Evolutionary conservation across 1,140 invertebrate genomes (phyloP).

Genomic region (Nasonia vitripennis): DNA sequence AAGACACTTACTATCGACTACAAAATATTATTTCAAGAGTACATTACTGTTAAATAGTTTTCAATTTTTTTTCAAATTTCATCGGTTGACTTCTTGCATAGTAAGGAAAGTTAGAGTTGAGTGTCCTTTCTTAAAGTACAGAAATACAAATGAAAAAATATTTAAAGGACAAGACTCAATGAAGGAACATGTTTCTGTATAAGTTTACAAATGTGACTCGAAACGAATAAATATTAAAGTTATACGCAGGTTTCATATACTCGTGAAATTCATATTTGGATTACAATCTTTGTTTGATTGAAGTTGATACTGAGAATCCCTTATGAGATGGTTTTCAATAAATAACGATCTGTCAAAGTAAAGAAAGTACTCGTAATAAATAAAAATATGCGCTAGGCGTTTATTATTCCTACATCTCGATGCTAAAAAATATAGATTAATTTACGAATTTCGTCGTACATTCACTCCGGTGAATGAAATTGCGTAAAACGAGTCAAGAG

Average conservation of each 20-base stretch:
- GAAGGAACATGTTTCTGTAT: background rate
- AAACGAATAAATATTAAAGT: too few species aligned
- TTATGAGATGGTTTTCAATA: background rate
- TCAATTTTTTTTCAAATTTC: slow-evolving; percentile 29
- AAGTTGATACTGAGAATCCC: background rate
- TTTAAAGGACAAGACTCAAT: slow-evolving; percentile 8
- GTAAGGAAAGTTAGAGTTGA: slow-evolving; percentile 50
- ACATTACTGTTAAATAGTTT: slow-evolving; percentile 34
- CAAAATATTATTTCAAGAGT: slow-evolving; percentile 44
- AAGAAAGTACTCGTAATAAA: background rate
- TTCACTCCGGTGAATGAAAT: slow-evolving; percentile 14
- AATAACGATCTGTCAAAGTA: background rate
- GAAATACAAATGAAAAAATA: background rate
- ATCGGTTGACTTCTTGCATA: slow-evolving; percentile 55
- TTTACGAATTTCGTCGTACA: slow-evolving; percentile 13
- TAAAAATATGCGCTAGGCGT: background rate
- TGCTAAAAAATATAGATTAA: background rate
- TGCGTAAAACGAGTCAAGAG: background rate
- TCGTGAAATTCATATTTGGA: background rate
- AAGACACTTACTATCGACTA: slow-evolving; percentile 46
- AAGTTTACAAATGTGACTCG: background rate
- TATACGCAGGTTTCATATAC: background rate
- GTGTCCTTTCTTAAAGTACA: background rate
- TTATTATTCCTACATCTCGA: background rate
- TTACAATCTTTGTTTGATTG: background rate